Evolutionary conservation across 2,888 invertebrate species (phyloP).

Genomic region (Incurvaria masculella): DNA sequence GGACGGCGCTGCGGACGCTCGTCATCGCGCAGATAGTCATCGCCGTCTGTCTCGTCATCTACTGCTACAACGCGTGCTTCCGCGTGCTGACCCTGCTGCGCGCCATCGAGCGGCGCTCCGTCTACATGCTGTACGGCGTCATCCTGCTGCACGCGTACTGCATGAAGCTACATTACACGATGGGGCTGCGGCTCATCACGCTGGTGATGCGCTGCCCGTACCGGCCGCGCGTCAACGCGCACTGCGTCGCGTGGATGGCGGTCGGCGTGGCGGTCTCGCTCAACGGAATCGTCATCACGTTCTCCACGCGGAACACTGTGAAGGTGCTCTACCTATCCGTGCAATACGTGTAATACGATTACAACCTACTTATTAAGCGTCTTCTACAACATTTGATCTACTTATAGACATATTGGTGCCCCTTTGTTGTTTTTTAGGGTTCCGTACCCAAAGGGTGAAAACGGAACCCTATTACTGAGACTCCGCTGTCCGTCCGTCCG

Average conservation of each 20-base stretch:
- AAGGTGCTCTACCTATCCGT: too few relatives aligned
- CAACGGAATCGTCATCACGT: constrained; percentile 26
- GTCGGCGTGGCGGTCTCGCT: constrained; percentile 31
- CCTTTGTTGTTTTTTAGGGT: too few relatives aligned
- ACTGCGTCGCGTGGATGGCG: constrained; percentile 32
- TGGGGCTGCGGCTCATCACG: constrained; percentile 36
- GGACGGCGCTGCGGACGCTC: constrained; percentile 38
- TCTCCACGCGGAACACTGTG: background rate
- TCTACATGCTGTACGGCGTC: constrained; percentile 35
- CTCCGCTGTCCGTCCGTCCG: too few relatives aligned
- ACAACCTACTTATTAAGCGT: too few relatives aligned
- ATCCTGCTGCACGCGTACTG: constrained; percentile 42
- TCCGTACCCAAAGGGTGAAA: too few relatives aligned
- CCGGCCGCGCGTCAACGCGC: constrained; percentile 29
- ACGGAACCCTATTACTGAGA: too few relatives aligned
- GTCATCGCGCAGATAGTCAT: constrained; percentile 41
- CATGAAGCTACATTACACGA: constrained; percentile 48
- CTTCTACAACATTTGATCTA: too few relatives aligned
- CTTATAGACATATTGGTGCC: too few relatives aligned
- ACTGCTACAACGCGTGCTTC: constrained; percentile 42
- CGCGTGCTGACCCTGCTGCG: constrained; percentile 38
- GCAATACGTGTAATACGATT: too few relatives aligned
- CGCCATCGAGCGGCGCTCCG: constrained; percentile 41
- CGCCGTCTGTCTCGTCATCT: constrained; percentile 41
- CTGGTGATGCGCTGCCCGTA: constrained; percentile 34